phyloP scores from a whole-genome alignment of 2,888 invertebrate genomes.

The Charanyca ferruginea region DNA sequence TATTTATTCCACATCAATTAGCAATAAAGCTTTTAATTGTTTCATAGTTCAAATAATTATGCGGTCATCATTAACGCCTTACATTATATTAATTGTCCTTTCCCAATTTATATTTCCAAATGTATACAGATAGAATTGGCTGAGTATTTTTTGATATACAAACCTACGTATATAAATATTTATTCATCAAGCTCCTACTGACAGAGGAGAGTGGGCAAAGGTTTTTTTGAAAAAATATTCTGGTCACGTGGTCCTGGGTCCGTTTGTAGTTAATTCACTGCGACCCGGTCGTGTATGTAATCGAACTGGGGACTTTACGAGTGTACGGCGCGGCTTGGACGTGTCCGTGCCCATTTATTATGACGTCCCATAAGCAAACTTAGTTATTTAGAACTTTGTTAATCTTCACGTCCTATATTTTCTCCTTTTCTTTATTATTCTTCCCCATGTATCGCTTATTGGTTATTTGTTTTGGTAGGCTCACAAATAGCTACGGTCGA shows the following conservation, averaged over 20 bases:
- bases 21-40: slow-evolving; percentile 37
- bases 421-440: slow-evolving; percentile 62
- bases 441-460: slow-evolving; percentile 54
- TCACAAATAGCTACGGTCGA: slow-evolving; percentile 12
- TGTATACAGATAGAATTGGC: not conserved
- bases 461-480: slow-evolving; percentile 47
- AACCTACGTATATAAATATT: slow-evolving; percentile 43
- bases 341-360: slow-evolving; percentile 74
- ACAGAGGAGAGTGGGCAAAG: slow-evolving; percentile 66
- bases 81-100: slow-evolving; percentile 13
- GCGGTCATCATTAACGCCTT: slow-evolving; percentile 37
- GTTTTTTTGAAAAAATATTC: slow-evolving; percentile 78
- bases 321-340: slow-evolving; percentile 73
- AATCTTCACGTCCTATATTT: slow-evolving; percentile 69
- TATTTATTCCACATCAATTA: slow-evolving; percentile 32
- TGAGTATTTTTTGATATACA: slow-evolving; percentile 12
- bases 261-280: slow-evolving; percentile 82
- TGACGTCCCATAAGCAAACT: slow-evolving; percentile 71
- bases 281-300: slow-evolving; percentile 79
- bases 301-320: slow-evolving; percentile 82
- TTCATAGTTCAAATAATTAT: slow-evolving; percentile 43
- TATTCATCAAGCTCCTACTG: slow-evolving; percentile 68
- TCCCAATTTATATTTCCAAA: slow-evolving; percentile 14
- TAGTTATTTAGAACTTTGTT: slow-evolving; percentile 71
- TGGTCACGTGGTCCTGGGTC: slow-evolving; percentile 76